Evolutionary conservation across 2,113 vertebrate genomes (phyloP).

Genomic region (Passer domesticus): DNA sequence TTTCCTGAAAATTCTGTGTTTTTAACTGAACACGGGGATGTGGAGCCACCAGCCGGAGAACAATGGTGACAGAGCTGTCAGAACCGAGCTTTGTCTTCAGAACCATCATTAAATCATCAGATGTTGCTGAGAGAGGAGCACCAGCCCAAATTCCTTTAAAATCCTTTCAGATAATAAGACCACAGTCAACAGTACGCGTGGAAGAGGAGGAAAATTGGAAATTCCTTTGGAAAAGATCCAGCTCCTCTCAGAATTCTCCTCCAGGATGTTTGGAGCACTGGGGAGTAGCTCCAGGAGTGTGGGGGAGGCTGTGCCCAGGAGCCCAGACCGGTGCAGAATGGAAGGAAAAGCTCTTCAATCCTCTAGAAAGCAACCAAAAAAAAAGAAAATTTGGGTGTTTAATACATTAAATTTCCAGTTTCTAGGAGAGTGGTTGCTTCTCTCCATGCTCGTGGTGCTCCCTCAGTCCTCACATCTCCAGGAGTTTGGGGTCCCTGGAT

Average conservation of each 20-base stretch:
- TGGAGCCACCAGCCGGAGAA: no score
- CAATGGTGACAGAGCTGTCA: fast-evolving
- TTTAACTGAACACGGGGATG: background rate
- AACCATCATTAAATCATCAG: background rate
- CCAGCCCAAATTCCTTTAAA: background rate
- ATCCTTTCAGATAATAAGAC: background rate
- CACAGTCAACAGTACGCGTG: background rate
- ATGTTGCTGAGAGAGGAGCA: background rate
- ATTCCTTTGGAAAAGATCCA: background rate
- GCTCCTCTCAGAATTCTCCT: background rate
- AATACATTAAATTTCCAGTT: background rate
- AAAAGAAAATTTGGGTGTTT: background rate
- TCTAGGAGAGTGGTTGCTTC: background rate
- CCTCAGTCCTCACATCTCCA: background rate
- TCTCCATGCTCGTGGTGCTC: background rate
- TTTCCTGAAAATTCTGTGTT: background rate
- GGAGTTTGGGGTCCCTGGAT: background rate
- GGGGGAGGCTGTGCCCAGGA: background rate
- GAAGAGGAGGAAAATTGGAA: background rate
- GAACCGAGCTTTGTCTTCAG: fast-evolving
- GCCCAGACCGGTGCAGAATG: fast-evolving
- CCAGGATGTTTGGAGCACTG: background rate
- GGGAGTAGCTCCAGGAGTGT: fast-evolving
- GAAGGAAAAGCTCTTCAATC: background rate
- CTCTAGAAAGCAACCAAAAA: background rate